phyloP scores from a whole-genome alignment of 2,888 invertebrate species.

The Andrena marginata region DNA sequence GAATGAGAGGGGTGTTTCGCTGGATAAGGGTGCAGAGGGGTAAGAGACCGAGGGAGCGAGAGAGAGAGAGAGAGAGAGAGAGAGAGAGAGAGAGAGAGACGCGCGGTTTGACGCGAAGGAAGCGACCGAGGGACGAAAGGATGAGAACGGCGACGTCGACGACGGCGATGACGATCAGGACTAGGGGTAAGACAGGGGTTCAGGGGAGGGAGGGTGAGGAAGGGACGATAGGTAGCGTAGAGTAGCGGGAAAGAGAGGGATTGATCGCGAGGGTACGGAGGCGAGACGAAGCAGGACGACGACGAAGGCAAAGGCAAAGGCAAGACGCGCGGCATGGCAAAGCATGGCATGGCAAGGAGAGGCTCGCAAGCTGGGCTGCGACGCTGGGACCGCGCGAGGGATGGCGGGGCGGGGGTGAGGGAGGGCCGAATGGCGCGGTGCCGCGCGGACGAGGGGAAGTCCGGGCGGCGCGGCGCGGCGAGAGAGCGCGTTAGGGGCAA shows the following conservation, averaged over 20 bases:
- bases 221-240: conserved; percentile 52
- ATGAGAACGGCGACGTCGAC: conserved; percentile 34
- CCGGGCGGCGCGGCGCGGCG: conserved; percentile 37
- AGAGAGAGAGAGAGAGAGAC: conserved; percentile 18
- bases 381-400: conserved; percentile 28
- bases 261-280: conserved; percentile 30
- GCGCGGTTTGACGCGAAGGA: conserved; percentile 54
- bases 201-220: conserved; percentile 28
- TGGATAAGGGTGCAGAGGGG: conserved; percentile 56
- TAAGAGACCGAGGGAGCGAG: conserved; percentile 13
- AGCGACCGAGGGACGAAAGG: conserved; percentile 40
- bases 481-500: conserved; percentile 25
- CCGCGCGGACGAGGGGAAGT: conserved; percentile 42
- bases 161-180: conserved; percentile 10
- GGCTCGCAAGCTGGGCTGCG: conserved; percentile 51
- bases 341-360: conserved; percentile 36
- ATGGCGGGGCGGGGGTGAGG: conserved; percentile 31
- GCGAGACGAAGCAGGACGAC: conserved; percentile 23
- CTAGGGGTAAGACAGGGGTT: not conserved
- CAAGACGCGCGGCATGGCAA: conserved; percentile 51
- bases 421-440: conserved; percentile 66
- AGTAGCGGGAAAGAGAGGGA: conserved; percentile 20
- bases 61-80: conserved; percentile 22
- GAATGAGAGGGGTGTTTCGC: conserved; percentile 53
- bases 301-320: conserved; percentile 22